Conservation (phyloP, 2,113 vertebrate genomes). For the Sylvietta virens region DNA sequence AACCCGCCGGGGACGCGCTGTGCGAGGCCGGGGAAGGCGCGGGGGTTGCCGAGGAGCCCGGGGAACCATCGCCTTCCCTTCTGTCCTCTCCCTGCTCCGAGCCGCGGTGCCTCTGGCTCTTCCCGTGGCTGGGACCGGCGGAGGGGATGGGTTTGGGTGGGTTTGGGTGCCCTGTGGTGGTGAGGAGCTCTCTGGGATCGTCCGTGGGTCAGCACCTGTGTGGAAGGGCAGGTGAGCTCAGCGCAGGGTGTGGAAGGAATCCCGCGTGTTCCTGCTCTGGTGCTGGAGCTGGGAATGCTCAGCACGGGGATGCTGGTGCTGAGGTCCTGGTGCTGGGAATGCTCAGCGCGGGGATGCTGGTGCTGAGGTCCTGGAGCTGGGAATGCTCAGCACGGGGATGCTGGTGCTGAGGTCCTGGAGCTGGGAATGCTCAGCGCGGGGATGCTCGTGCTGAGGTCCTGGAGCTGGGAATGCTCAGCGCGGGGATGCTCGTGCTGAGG, state of each 20-base stretch:
- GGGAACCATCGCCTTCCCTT: not conserved
- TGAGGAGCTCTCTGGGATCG: not conserved
- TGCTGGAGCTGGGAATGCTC: fast-evolving
- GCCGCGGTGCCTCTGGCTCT: not conserved
- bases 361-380: fast-evolving
- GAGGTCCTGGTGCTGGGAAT: fast-evolving
- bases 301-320: fast-evolving
- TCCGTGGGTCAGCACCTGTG: not conserved
- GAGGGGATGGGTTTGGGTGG: not conserved
- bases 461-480: fast-evolving
- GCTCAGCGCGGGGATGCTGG: not conserved
- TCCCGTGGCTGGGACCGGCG: fast-evolving
- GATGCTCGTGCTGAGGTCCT: fast-evolving
- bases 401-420: fast-evolving
- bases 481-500: not conserved
- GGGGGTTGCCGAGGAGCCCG: not conserved
- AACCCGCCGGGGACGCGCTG: not conserved
- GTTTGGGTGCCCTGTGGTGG: not conserved
- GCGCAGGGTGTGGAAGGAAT: not conserved
- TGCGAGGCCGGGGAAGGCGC: fast-evolving
- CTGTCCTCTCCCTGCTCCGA: not conserved
- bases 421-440: fast-evolving
- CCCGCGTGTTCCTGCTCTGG: fast-evolving
- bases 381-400: not conserved
- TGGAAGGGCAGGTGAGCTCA: not conserved